A percentile compares a stretch with the other conserved stretches of the same genome.
These are phyloP conservation scores for Squalus acanthias DNA, from an alignment of 2,797 vertebrate genomes.

Conservation along the genomic window DNA sequence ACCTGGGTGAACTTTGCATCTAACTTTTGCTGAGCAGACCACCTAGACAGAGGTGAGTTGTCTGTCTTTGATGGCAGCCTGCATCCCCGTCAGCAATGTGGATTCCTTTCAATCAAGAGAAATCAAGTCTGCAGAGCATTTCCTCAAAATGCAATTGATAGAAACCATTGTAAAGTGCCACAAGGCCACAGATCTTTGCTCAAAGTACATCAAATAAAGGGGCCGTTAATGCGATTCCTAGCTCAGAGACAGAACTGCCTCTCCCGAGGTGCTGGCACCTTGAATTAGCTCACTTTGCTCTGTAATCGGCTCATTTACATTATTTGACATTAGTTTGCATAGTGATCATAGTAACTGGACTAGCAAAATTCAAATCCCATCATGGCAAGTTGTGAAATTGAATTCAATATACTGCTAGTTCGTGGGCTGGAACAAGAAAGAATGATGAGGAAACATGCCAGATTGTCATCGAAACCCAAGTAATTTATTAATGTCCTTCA, in stretches of 20 bases:
- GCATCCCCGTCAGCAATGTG: background rate
- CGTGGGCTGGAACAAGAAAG: background rate
- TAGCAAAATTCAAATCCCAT: background rate
- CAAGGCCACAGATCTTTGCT: background rate
- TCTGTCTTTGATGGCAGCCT: background rate
- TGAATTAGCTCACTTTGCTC: background rate
- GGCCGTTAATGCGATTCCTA: background rate
- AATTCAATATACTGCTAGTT: background rate
- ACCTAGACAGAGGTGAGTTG: background rate
- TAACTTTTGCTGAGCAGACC: background rate
- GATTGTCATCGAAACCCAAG: background rate
- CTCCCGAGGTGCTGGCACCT: background rate
- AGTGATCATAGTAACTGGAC: background rate
- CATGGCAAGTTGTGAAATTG: background rate
- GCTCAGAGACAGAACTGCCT: background rate
- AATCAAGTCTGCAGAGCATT: background rate
- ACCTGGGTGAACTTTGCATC: background rate
- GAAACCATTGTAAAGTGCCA: background rate
- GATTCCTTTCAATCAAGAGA: background rate
- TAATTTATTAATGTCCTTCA: background rate
- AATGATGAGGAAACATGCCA: background rate
- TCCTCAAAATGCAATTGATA: background rate
- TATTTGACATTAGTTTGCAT: background rate
- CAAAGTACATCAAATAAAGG: background rate
- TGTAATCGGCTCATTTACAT: background rate